Base-by-base conservation (phyloP, 2,113 vertebrate species). In the Reinhardtius hippoglossoides region DNA sequence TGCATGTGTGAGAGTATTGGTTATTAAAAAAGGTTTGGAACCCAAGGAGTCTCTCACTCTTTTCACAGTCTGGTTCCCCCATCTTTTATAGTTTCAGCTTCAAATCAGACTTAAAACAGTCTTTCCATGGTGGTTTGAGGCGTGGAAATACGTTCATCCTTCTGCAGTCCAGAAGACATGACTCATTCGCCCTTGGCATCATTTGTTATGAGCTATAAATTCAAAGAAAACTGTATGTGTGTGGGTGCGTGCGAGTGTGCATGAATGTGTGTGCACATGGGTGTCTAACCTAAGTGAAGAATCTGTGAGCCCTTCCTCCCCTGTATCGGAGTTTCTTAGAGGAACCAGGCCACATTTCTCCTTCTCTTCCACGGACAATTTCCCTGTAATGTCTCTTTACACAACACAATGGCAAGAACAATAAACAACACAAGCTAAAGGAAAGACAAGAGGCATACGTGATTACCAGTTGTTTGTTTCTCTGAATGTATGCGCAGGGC, bases 121-220 rank as follows among this genome's bases (percentile, higher is more conserved):
- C 54, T 68, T 74, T 82, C 66, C 57, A 62, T 37, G 46, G 27
- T 66, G 20, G 72, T 65, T 73, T 70, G 5, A 68, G 63, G 44
- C 15, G 27, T 59, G 58, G 46, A 9, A 14, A 37, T 72, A 50
- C 56, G 69, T 82, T 60, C 44, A 61, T 77, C 55, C 5, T 20
- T 21, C 55, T 67, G 21, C 35, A 40, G 63, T 74, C n/a, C 44
- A 71, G 50, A 72, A 76, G 56, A 21, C 18, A 75, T n/a, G 9
- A 75, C 6, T 69, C 57, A 67, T 73, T 23, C 15, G n/a, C 56
- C 44, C 18, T 54, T 52, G 8, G 2, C 40, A 46, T 74, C 21
- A 68, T 78, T 82, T 71, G 10, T 71, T 37, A 35, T 75, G 62
- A 77, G 48, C 58, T 66, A 31, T 80, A 57, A 26, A 87, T 72